Conservation (phyloP, 1,140 invertebrate genomes). For the Saccostrea cuccullata region DNA sequence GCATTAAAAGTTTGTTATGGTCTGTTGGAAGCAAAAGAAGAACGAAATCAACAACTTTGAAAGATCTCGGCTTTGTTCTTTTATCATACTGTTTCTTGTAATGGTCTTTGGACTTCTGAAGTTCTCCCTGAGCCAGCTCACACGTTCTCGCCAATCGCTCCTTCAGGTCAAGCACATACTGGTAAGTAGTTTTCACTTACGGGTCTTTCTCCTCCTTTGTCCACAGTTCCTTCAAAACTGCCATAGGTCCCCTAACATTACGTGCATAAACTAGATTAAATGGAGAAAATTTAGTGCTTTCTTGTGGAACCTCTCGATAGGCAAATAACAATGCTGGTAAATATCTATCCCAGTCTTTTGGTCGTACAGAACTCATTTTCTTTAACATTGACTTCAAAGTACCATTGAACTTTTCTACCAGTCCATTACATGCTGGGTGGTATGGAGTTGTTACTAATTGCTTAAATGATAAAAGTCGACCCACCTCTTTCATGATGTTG, state of each 20-base stretch:
- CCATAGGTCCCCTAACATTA: constrained; percentile 45
- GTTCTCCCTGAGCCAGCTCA: background rate
- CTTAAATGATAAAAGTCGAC: too few relatives aligned
- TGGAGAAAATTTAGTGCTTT: too few relatives aligned
- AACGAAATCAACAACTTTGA: constrained; percentile 47
- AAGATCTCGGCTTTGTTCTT: constrained; percentile 45
- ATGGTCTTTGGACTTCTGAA: constrained; percentile 6
- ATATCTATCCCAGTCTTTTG: too few relatives aligned
- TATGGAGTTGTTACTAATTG: too few relatives aligned
- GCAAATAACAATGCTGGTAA: too few relatives aligned
- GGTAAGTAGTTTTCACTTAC: constrained; percentile 50
- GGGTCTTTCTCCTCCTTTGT: constrained; percentile 14
- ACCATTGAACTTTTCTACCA: too few relatives aligned
- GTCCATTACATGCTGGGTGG: too few relatives aligned
- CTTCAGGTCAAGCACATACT: constrained; percentile 60
- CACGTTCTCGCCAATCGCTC: constrained; percentile 53
- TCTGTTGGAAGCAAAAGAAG: too few relatives aligned
- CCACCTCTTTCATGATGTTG: constrained; percentile 56
- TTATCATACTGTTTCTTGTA: background rate
- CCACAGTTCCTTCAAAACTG: constrained; percentile 59
- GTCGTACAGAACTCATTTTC: too few relatives aligned
- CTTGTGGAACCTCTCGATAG: too few relatives aligned
- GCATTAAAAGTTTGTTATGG: background rate
- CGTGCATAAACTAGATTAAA: constrained; percentile 39
- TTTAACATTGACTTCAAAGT: too few relatives aligned